phyloP scores from a whole-genome alignment of 53 echinoderm and acorn worm genomes.

The Paracentrotus lividus region DNA sequence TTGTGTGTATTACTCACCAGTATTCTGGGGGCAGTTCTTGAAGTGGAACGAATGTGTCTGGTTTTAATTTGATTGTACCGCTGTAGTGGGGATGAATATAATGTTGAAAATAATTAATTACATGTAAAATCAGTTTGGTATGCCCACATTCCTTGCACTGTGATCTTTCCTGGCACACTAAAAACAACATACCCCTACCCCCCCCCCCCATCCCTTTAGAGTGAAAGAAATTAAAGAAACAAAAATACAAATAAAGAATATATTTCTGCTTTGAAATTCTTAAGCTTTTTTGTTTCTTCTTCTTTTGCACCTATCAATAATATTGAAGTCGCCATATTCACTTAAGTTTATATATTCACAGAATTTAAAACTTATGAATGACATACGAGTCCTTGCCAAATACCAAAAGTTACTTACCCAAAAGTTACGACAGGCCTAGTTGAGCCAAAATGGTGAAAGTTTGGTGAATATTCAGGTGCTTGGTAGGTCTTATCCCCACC shows the following conservation, averaged over 20 bases:
- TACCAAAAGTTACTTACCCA: constrained; percentile 77
- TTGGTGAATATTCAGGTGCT: constrained; percentile 84
- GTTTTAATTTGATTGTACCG: constrained; percentile 73
- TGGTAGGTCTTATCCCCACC: constrained; percentile 96
- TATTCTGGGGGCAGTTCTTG: constrained; percentile 79
- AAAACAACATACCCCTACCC: neutral
- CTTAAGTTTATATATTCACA: too few relatives aligned
- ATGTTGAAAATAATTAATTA: neutral
- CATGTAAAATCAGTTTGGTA: too few relatives aligned
- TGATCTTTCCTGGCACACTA: neutral
- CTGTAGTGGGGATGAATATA: constrained; percentile 41
- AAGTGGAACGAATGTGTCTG: constrained; percentile 89
- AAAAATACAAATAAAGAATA: too few relatives aligned
- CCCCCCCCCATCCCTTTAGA: neutral
- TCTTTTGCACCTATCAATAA: too few relatives aligned
- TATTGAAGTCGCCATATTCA: too few relatives aligned
- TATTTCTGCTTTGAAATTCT: too few relatives aligned
- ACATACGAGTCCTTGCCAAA: neutral
- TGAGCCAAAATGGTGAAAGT: constrained; percentile 86
- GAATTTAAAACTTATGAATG: too few relatives aligned
- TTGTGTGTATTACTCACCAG: constrained; percentile 87
- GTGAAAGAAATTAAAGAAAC: too few relatives aligned
- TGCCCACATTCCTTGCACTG: neutral
- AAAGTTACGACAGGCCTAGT: constrained; percentile 91
- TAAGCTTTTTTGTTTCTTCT: too few relatives aligned